Evolutionary conservation across 2,888 invertebrate genomes (phyloP).

Genomic region (Leptopilina syphax): DNA sequence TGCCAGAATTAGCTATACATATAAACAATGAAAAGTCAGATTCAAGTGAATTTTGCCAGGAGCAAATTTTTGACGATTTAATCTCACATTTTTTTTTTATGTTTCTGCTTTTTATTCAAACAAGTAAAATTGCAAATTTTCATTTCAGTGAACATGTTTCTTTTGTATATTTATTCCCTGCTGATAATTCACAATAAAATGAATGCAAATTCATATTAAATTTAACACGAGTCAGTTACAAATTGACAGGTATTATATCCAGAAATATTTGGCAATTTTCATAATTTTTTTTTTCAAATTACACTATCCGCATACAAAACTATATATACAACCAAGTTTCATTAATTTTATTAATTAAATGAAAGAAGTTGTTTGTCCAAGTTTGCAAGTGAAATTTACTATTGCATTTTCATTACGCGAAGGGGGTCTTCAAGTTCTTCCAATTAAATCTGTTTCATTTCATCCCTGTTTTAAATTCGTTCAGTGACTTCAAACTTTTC

Average conservation of each 20-base stretch:
- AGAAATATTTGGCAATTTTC: not conserved
- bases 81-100: not conserved
- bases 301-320: not conserved
- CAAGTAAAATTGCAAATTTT: slow-evolving; percentile 6
- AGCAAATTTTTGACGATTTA: slow-evolving; percentile 25
- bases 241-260: not conserved
- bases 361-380: slow-evolving; percentile 7
- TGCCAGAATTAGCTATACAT: slow-evolving; percentile 40
- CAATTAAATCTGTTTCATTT: slow-evolving; percentile 11
- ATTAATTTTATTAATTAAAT: not conserved
- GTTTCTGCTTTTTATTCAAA: slow-evolving; percentile 18
- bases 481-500: slow-evolving; percentile 8
- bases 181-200: not conserved
- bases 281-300: not conserved
- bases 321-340: not conserved
- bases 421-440: not conserved
- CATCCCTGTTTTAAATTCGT: slow-evolving; percentile 7
- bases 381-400: slow-evolving; percentile 9
- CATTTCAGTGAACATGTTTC: not conserved
- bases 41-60: slow-evolving; percentile 31
- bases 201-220: no score
- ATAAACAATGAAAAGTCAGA: slow-evolving; percentile 37
- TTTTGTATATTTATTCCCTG: not conserved
- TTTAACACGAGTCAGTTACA: no score
- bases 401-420: not conserved